Evolutionary conservation across 1,140 invertebrate genomes (phyloP).

Genomic region (Apis dorsata): DNA sequence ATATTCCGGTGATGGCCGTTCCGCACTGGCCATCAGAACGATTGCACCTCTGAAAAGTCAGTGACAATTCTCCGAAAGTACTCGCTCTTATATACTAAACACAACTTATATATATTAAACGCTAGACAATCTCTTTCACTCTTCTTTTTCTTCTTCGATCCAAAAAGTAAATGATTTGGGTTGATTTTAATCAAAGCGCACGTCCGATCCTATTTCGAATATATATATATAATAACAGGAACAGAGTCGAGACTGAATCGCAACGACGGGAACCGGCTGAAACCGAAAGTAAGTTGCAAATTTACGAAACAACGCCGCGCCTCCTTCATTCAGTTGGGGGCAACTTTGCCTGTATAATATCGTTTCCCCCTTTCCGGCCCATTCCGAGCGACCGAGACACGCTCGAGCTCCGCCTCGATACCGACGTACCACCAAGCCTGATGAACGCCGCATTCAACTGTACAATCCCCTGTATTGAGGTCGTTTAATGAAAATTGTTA

Average conservation of each 20-base stretch:
- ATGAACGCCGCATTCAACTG: conserved; percentile 48
- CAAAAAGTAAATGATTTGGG: not conserved
- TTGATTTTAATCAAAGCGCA: conserved; percentile 35
- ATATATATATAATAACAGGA: no score
- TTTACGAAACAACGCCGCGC: conserved; percentile 53
- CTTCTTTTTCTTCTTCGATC: not conserved
- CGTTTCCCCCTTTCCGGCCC: not conserved
- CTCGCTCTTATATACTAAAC: no score
- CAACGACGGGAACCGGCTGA: not conserved
- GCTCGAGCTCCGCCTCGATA: conserved; percentile 21
- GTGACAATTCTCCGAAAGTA: no score
- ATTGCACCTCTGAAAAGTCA: no score
- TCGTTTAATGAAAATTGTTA: conserved; percentile 60
- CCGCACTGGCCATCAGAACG: no score
- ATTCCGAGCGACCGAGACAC: conserved; percentile 1
- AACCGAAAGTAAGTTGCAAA: conserved; percentile 62
- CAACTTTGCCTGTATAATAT: conserved; percentile 39
- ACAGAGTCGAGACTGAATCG: conserved; percentile 41
- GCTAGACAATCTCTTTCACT: not conserved
- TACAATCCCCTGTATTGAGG: conserved; percentile 39
- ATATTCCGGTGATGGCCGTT: no score
- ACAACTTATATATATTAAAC: no score
- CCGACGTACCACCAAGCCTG: conserved; percentile 10
- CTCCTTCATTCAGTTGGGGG: not conserved
- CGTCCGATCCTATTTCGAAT: conserved; percentile 24